A percentile compares a stretch with the other conserved stretches of the same genome.
Conservation (phyloP, 2,888 invertebrate species). For the Acronicta leporina region DNA sequence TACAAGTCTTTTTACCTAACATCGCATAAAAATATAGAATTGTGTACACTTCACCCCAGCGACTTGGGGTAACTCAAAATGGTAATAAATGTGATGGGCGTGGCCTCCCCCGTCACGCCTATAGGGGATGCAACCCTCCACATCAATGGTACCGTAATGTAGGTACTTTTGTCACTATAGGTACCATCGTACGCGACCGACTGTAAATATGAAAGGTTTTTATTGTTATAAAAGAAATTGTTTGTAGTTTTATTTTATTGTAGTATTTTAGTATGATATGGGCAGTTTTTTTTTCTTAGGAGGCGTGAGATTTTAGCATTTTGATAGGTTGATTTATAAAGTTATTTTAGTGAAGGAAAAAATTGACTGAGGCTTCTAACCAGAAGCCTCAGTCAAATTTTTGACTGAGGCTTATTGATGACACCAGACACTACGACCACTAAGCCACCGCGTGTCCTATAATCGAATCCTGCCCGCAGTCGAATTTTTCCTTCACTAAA, state of each 20-base stretch:
- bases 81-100: conserved; percentile 64
- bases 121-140: conserved; percentile 44
- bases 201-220: not conserved
- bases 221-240: conserved; percentile 2
- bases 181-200: conserved; percentile 8
- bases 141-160: conserved; percentile 15
- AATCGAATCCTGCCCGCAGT: no score
- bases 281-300: no score
- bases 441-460: no score
- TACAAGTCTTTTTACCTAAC: not conserved
- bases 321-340: no score
- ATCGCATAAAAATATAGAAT: conserved; percentile 41
- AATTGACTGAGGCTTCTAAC: no score
- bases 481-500: no score
- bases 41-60: conserved; percentile 49
- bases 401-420: no score
- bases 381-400: no score
- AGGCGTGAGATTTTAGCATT: no score
- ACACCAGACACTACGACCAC: no score
- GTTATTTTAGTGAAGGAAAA: no score
- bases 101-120: conserved; percentile 60
- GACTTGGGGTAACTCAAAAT: conserved; percentile 59
- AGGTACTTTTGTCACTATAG: conserved; percentile 40
- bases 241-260: conserved; percentile 1
- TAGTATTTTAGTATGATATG: not conserved